These are phyloP conservation scores for Brachynemurus nebulosus DNA, from an alignment of 2,888 invertebrate species.

Conservation along the genomic window DNA sequence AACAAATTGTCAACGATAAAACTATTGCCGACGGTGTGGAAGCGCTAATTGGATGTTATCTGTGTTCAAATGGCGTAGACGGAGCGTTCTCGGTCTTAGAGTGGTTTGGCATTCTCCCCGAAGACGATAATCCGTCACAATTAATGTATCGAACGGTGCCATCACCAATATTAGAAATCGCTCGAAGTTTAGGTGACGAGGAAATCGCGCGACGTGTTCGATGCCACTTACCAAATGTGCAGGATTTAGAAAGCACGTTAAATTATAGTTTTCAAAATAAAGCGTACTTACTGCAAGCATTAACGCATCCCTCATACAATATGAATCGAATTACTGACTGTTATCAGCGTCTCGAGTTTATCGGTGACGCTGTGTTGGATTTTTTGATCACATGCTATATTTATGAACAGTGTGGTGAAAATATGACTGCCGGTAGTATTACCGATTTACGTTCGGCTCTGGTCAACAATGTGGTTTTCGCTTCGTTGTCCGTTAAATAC, in stretches of 20 bases:
- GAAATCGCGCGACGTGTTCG: too few species aligned
- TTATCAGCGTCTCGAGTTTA: slow-evolving; percentile 82
- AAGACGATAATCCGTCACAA: slow-evolving; percentile 22
- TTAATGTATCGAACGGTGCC: slow-evolving; percentile 23
- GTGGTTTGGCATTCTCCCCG: slow-evolving; percentile 40
- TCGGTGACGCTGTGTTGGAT: slow-evolving; percentile 85
- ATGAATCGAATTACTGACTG: slow-evolving; percentile 71
- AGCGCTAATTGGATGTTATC: slow-evolving; percentile 67
- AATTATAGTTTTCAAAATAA: slow-evolving; percentile 70
- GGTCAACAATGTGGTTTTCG: slow-evolving; percentile 94
- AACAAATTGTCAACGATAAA: slow-evolving; percentile 42
- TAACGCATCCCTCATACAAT: slow-evolving; percentile 84
- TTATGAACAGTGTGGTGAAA: slow-evolving; percentile 52
- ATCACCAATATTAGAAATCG: slow-evolving; percentile 29
- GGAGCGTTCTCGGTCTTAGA: slow-evolving; percentile 42
- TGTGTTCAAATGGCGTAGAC: slow-evolving; percentile 36
- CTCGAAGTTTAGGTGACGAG: slow-evolving; percentile 34
- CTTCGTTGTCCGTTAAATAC: slow-evolving; percentile 72
- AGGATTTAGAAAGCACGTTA: slow-evolving; percentile 36
- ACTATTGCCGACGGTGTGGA: slow-evolving; percentile 72
- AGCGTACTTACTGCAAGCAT: slow-evolving; percentile 71
- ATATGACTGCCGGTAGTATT: slow-evolving; percentile 67
- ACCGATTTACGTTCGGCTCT: slow-evolving; percentile 90
- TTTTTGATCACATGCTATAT: slow-evolving; percentile 80
- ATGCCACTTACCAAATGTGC: slow-evolving; percentile 23